Evolutionary conservation across 2,113 vertebrate species (phyloP).

Genomic region (Sceloporus undulatus): DNA sequence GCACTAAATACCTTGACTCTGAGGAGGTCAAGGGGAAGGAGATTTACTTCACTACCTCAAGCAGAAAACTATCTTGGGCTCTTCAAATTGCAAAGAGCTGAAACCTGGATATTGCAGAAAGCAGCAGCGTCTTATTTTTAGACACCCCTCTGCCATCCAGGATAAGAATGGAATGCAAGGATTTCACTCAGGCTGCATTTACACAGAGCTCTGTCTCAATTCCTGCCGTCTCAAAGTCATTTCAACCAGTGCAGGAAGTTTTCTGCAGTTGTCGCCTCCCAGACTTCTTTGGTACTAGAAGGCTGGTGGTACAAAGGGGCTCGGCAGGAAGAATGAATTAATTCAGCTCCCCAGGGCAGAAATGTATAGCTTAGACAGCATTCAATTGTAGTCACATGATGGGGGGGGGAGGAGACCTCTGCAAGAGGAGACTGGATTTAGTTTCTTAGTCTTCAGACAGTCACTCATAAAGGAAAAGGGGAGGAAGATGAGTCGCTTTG

Average conservation of each 20-base stretch:
- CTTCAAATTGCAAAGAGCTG: background rate
- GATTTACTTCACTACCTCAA: background rate
- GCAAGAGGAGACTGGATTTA: background rate
- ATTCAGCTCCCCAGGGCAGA: slow-evolving; percentile 10
- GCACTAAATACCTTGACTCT: background rate
- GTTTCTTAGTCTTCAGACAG: background rate
- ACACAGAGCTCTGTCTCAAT: background rate
- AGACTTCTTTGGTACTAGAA: background rate
- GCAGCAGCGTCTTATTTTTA: background rate
- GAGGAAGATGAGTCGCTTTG: background rate
- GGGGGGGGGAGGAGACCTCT: background rate
- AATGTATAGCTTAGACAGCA: background rate
- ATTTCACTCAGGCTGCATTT: background rate
- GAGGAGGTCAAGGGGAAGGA: background rate
- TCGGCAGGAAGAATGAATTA: slow-evolving; percentile 5
- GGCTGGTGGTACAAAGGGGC: background rate
- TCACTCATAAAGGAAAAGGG: background rate
- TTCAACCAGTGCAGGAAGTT: background rate
- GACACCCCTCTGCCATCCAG: no score
- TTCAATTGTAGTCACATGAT: background rate
- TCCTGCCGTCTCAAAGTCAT: background rate
- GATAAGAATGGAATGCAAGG: background rate
- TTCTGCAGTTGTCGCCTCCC: background rate
- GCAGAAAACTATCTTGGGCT: background rate
- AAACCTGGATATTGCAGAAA: background rate